Evolutionary conservation across 2,113 vertebrate species (phyloP).

Genomic region (Malurus elegans): DNA sequence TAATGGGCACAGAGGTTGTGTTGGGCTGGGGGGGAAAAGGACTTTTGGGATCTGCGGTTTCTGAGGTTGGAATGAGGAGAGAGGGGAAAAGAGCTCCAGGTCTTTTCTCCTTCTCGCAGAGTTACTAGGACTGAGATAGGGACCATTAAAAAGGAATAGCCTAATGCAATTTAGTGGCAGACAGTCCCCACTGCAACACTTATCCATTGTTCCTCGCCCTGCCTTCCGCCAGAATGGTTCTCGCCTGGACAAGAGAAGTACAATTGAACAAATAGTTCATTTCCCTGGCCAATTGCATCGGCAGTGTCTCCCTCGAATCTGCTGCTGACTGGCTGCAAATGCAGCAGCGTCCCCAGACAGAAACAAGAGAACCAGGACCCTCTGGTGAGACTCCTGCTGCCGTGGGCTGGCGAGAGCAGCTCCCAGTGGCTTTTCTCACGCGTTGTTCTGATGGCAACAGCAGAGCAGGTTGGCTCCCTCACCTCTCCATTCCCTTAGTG

Average conservation of each 20-base stretch:
- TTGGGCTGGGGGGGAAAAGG: background rate
- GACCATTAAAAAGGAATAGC: background rate
- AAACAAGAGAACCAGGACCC: background rate
- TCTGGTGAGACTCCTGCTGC: background rate
- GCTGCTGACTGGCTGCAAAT: background rate
- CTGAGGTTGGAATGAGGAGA: background rate
- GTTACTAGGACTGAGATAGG: background rate
- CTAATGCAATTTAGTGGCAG: background rate
- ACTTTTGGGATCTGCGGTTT: background rate
- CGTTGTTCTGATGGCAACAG: background rate
- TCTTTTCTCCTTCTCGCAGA: background rate
- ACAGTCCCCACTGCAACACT: constrained; percentile 1
- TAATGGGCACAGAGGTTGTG: background rate
- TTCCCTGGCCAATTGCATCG: background rate
- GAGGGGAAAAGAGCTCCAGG: background rate
- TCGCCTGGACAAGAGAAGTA: background rate
- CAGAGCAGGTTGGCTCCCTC: background rate
- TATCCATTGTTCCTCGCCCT: background rate
- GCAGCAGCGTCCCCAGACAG: background rate
- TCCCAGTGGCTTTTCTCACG: background rate
- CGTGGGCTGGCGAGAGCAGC: background rate
- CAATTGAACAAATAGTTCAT: constrained; percentile 43
- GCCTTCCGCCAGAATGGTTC: background rate
- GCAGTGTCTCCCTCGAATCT: background rate
- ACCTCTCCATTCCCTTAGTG: background rate